Evolutionary conservation across 37 sponge, comb jelly and placozoan species (phyloP).

Genomic region (Agelas oroides): DNA sequence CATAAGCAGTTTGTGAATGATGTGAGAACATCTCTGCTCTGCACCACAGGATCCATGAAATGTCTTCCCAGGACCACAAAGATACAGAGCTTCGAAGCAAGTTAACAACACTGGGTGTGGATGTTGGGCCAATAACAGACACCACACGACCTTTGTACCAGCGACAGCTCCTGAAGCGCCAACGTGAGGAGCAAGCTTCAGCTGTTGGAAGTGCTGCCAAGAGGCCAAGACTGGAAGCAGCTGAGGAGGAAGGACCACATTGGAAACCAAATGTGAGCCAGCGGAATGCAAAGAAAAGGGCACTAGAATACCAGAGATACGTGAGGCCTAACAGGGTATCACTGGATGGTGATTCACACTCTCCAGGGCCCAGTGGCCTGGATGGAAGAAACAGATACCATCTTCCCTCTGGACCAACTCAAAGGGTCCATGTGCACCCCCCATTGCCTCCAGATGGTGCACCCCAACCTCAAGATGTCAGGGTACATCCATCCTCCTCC

Average conservation of each 20-base stretch:
- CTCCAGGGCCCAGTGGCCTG: no score
- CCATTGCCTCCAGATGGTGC: neutral
- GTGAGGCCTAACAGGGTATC: no score
- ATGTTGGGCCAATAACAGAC: slow-evolving; percentile 84
- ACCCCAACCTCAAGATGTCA: neutral
- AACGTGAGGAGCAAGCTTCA: neutral
- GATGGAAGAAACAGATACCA: neutral
- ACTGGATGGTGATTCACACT: no score
- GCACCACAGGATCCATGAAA: no score
- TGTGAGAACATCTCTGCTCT: no score
- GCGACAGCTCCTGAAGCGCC: slow-evolving; percentile 36
- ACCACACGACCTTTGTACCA: slow-evolving; percentile 77
- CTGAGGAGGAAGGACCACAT: no score
- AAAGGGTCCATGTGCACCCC: neutral
- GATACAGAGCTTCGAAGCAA: slow-evolving; percentile 67
- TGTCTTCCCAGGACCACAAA: neutral
- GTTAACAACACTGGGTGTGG: slow-evolving; percentile 59
- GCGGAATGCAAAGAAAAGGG: no score
- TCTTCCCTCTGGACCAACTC: neutral
- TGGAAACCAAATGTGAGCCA: no score
- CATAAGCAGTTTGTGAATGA: no score
- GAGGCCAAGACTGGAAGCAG: neutral
- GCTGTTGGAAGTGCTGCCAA: slow-evolving; percentile 4
- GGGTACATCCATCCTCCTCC: neutral
- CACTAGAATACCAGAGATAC: no score